Evolutionary conservation across 2,888 invertebrate genomes (phyloP), one percentile per base, ranked within the genome.

Genomic region (Mesodorylaimus sp.): DNA sequence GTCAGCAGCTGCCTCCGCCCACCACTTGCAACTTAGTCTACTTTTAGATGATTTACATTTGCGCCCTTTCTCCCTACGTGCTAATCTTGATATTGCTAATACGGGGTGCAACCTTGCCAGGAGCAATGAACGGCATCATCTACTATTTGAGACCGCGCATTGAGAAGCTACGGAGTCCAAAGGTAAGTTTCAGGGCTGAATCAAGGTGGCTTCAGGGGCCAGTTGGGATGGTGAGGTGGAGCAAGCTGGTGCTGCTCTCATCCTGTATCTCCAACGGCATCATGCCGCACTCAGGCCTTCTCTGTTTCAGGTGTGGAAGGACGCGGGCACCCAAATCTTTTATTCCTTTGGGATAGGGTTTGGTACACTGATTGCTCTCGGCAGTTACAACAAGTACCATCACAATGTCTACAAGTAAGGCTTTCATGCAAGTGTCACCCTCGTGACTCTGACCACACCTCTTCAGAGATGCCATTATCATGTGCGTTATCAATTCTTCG

Each of bases 331-430:
- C 3, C 63, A 63, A 50, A 62, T 64, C 19, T 65, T 64, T 57
- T 64, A 64, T 50, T 64, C 63, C 1, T 65, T 64, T 50, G 64
- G 64, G 21, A 63, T 64, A 26, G 65, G 64, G 2, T 64, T 65
- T 47, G 64, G 64, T 28, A 59, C 65, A 1, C 51, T 64, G 28
- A 64, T 65, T 25, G 64, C 64, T 10, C 51, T 65, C 3, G 65
- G 65, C 24, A 64, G 65, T 3, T 64, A 65, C 55, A 65, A 65
- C 54, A 65, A 24, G 16, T 51, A 51, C 27, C 41, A 51, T 49
- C 51, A 51, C 25, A 51, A 51, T 50, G 27, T 26, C 19, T 49
- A 51, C 27, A 28, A 32, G 51, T 51, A 23, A 48, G 41, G 16
- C 21, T n/a, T n/a, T n/a, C n/a, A n/a, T n/a, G n/a, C n/a, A n/a